Evolutionary conservation across 2,797 vertebrate genomes (phyloP), one percentile per base, ranked within the genome.

Genomic region (Hypotaenidia okinawae): DNA sequence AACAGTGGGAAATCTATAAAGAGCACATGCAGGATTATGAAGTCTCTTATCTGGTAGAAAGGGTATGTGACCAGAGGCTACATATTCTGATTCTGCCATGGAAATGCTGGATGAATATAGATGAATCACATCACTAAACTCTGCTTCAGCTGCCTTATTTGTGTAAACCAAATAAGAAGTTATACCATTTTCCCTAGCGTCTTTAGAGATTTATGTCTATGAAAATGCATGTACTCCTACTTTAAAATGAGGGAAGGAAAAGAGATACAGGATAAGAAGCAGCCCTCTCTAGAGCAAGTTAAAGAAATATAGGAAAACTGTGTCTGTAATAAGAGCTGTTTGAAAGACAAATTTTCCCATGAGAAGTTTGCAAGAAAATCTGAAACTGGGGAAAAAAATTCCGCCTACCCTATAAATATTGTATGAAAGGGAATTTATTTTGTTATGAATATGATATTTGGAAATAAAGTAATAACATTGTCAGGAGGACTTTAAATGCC

Each of bases 371-470:
- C 69, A 87, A 84, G 66, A 90, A 88, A 86, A 94, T 85, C 33
- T 94, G 11, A 87, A 94, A 57, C 52, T 80, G 49, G 4, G 62
- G 66, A 73, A 28, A 66, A 73, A 1, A 63, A 57, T 78, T 78
- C 5, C 3, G 3, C 68, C 84, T 91, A 54, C 62, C 61, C 16
- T 90, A 57, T 80, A 87, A 92, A 89, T 87, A 86, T 39, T 88
- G 25, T 64, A 69, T 81, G 57, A 93, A 95, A 68, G 54, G 55
- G 30, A 88, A 80, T 78, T 94, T 91, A 47, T 95, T 91, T 94
- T 90, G 32, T 84, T 94, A 84, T 93, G 37, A 92, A 58, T 74
- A 91, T 81, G 51, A 68, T 91, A 75, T 95, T 94, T 91, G 88
- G 58, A 86, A 93, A 91, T 86, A 90, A 47, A 72, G 55, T 79